Evolutionary conservation across 2,113 vertebrate species (phyloP).

Genomic region (Vulpes vulpes): DNA sequence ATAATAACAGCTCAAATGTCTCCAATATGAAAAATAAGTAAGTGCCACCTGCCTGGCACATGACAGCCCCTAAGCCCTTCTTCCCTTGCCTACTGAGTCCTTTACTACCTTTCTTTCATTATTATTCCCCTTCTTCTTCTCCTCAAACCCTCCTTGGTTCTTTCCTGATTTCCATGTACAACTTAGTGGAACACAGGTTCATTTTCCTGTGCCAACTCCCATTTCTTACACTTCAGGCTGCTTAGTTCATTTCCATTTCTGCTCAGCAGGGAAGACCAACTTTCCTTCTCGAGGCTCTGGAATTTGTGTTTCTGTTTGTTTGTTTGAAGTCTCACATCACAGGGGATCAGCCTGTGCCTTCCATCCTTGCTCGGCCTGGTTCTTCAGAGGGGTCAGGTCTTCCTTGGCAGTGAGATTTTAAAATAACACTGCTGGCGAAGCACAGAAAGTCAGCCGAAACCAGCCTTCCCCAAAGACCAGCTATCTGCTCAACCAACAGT

Average conservation of each 20-base stretch:
- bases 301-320: constrained; percentile 66
- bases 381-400: constrained; percentile 40
- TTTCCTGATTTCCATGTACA: not conserved
- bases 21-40: not conserved
- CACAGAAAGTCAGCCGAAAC: constrained; percentile 39
- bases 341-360: not conserved
- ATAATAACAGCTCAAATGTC: not conserved
- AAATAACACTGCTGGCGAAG: constrained; percentile 4
- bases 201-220: not conserved
- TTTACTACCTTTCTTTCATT: not conserved
- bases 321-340: constrained; percentile 54
- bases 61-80: not conserved
- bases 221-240: not conserved
- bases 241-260: constrained; percentile 68
- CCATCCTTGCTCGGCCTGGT: not conserved
- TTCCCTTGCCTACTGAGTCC: not conserved
- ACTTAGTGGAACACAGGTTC: not conserved
- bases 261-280: constrained; percentile 49
- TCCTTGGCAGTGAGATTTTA: constrained; percentile 43
- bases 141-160: not conserved
- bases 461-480: not conserved
- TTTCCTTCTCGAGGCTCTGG: constrained; percentile 17
- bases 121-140: not conserved
- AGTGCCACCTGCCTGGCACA: not conserved
- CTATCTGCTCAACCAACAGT: not conserved